Evolutionary conservation across 2,888 invertebrate genomes (phyloP), one percentile per base, ranked within the genome.

Genomic region (Ectropis crepuscularia): DNA sequence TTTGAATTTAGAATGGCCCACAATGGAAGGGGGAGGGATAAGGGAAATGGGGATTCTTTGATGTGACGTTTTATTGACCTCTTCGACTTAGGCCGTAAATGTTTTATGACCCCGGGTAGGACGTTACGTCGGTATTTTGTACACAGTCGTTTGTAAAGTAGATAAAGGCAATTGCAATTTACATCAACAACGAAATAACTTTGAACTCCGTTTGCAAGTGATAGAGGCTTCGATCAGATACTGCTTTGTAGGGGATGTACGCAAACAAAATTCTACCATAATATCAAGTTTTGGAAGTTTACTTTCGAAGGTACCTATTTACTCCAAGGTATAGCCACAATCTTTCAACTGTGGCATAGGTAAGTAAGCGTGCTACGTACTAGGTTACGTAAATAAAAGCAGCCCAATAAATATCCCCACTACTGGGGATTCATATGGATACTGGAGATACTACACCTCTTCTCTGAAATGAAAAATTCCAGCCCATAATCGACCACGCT

Each of bases 1-100:
- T 69, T 67, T 59, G 64, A 65, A 60, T 66, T 69, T 69, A 61
- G 59, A 61, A 53, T 53, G 61, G 58, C 41, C 61, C 60, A 50
- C 57, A 61, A 61, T 61, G 59, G 50, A 37, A 51, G 37, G n/a
- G 38, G 12, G 10, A 6, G 47, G 49, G 58, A 46, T 42, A 54
- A 50, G 54, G 53, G 43, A 41, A 47, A 58, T 57, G 54, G 60
- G 53, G 16, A 54, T 61, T 63, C 63, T 63, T 58, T 57, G 63
- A 63, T 63, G 63, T 53, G 58, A 59, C 54, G 53, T 63, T 63
- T 63, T 63, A 59, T 63, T 63, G 63, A 58, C 45, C 63, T 58
- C 38, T 54, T 58, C 39, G 53, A 41, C 53, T 37, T 46, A 38
- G 47, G 41, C 46, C 43, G 37, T 63, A 63, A 63, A 59, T 37